Conservation (phyloP, 1,140 invertebrate genomes). For the Achatina immaculata region DNA sequence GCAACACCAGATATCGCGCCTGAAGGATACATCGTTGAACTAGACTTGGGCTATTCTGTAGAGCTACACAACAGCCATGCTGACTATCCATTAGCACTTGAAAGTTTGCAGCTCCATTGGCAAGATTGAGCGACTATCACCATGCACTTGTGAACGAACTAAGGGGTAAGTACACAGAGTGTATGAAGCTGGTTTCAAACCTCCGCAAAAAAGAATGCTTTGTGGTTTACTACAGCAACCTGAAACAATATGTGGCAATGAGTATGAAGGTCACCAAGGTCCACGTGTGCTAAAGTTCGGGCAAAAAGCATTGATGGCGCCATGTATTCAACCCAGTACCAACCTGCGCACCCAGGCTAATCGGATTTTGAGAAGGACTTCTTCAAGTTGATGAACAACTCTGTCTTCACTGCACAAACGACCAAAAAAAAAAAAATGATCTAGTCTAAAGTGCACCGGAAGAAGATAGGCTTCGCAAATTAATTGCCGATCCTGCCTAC, state of each 20-base stretch:
- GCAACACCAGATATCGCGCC: background rate
- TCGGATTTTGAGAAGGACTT: slow-evolving; percentile 71
- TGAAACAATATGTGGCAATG: slow-evolving; percentile 39
- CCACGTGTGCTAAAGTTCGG: slow-evolving; percentile 40
- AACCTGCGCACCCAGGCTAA: slow-evolving; percentile 46
- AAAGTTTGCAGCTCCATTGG: background rate
- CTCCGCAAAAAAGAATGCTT: slow-evolving; percentile 44
- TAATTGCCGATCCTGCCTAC: slow-evolving; percentile 64
- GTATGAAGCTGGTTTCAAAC: slow-evolving; percentile 43
- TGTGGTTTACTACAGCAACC: slow-evolving; percentile 47
- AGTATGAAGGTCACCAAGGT: slow-evolving; percentile 42
- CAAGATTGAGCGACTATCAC: slow-evolving; percentile 30
- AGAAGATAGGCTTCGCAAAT: slow-evolving; percentile 39
- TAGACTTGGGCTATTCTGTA: background rate
- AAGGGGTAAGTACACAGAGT: slow-evolving; percentile 14
- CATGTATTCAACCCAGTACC: slow-evolving; percentile 17
- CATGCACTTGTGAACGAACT: slow-evolving; percentile 13
- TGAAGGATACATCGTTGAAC: background rate
- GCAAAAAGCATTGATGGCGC: slow-evolving; percentile 35
- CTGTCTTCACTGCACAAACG: slow-evolving; percentile 72
- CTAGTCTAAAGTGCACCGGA: slow-evolving; percentile 29
- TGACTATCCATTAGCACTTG: slow-evolving; percentile 8
- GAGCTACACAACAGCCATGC: background rate
- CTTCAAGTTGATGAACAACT: slow-evolving; percentile 71
- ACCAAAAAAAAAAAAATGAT: slow-evolving; percentile 63